Conservation (phyloP, 2,888 invertebrate genomes). For the Caenorhabditis japonica region DNA sequence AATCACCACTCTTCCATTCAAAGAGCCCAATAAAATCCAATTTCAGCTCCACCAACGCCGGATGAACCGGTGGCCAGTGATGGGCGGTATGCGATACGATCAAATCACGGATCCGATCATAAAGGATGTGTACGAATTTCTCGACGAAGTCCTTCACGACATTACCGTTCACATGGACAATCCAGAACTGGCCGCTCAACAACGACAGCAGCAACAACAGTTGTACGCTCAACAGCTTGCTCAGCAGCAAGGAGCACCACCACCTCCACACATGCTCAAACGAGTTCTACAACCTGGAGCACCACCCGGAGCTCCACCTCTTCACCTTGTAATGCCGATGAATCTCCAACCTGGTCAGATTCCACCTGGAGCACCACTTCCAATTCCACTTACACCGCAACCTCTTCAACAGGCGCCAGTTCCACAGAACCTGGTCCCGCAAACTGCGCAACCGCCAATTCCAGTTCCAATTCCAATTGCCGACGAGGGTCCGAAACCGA, state of each 20-base stretch:
- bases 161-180: constrained; percentile 19
- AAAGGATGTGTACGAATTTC: constrained; percentile 53
- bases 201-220: neutral
- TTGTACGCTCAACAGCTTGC: constrained; percentile 8
- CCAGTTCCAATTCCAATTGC: too few species aligned
- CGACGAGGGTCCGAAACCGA: constrained; percentile 58
- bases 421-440: constrained; percentile 3
- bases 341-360: constrained; percentile 1
- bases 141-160: constrained; percentile 57
- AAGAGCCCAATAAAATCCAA: too few species aligned
- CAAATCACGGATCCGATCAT: constrained; percentile 28
- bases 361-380: constrained; percentile 12
- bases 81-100: constrained; percentile 36
- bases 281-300: constrained; percentile 6
- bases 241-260: constrained; percentile 11
- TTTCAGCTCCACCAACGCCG: constrained; percentile 29
- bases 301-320: neutral
- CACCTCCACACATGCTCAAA: constrained; percentile 11
- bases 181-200: neutral
- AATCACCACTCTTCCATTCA: too few species aligned
- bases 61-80: neutral
- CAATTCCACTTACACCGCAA: constrained; percentile 1
- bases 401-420: neutral
- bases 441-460: constrained; percentile 21
- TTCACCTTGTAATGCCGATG: constrained; percentile 11